Base-by-base conservation (phyloP, 2,113 vertebrate genomes). In the Mugil cephalus region DNA sequence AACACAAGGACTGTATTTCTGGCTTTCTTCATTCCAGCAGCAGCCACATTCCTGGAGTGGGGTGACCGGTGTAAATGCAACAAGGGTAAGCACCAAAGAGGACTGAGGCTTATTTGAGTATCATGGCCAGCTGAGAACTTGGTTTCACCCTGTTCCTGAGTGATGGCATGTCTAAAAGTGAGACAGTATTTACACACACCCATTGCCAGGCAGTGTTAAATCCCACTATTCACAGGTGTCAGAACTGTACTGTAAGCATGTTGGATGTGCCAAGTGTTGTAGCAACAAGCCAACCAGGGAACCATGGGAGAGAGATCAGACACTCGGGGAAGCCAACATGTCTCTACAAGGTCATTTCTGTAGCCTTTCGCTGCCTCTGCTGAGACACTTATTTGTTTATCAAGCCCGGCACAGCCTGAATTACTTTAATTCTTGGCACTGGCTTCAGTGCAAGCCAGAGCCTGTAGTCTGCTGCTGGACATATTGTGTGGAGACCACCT, bases 271-370 rank as follows among this genome's bases (percentile, higher is more conserved):
- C 78, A 89, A 79, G 74, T 69, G 74, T 52, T 85, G 68, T 69
- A 83, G 64, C 80, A 77, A 82, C 78, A 79, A 71, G 81, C 73
- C 68, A 74, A 76, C 39, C 38, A 12, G 73, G 79, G 67, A 82
- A 45, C 50, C 66, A 73, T 10, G 39, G 42, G 63, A 65, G 38
- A 88, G 78, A 82, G 83, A 85, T 85, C 79, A 68, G 65, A 85
- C 75, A 52, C 48, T 45, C 18, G 52, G 71, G 53, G 77, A 74
- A 83, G 52, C 77, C 53, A 88, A 87, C 91, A 93, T 83, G 92
- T 92, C 86, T 91, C 84, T 89, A 83, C 92, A 92, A 51, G 84
- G 90, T 87, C 85, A 90, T 40, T 80, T 61, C 63, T 87, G 53
- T 30, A 74, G 75, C 65, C 30, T 79, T 75, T 70, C 42, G 45